These are phyloP conservation scores for Tetramorium simillimum DNA, from an alignment of 1,140 invertebrate species.

Conservation along the genomic window DNA sequence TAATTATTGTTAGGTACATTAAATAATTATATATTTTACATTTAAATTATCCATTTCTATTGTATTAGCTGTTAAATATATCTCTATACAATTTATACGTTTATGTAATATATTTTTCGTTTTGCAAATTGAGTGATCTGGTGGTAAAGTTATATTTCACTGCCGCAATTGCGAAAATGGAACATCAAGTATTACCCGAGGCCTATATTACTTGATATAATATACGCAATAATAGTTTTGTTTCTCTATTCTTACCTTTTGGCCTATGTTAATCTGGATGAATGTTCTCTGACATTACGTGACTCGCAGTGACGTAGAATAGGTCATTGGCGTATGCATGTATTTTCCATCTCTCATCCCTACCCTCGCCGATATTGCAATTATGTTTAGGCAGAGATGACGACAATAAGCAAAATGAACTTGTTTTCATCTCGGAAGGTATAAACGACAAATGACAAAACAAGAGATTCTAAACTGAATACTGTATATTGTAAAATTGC, in stretches of 20 bases:
- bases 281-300: not conserved
- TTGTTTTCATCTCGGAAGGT: not conserved
- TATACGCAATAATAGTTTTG: not conserved
- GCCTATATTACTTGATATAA: not conserved
- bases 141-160: not conserved
- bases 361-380: not conserved
- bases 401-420: not conserved
- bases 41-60: too few species aligned
- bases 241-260: slow-evolving; percentile 11
- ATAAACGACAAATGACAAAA: not conserved
- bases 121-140: not conserved
- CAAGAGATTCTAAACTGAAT: not conserved
- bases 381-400: not conserved
- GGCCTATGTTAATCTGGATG: slow-evolving; percentile 26
- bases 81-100: too few species aligned
- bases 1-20: too few species aligned
- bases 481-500: not conserved
- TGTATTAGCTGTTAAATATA: too few species aligned
- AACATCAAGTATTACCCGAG: not conserved
- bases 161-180: not conserved
- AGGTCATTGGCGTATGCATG: not conserved
- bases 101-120: not conserved
- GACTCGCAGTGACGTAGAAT: not conserved
- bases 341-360: not conserved
- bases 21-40: too few species aligned